Percentiles rank a stretch among this genome's conserved stretches.
These are phyloP conservation scores for Brassicogethes aeneus DNA, from an alignment of 2,888 invertebrate genomes.

Conservation along the genomic window DNA sequence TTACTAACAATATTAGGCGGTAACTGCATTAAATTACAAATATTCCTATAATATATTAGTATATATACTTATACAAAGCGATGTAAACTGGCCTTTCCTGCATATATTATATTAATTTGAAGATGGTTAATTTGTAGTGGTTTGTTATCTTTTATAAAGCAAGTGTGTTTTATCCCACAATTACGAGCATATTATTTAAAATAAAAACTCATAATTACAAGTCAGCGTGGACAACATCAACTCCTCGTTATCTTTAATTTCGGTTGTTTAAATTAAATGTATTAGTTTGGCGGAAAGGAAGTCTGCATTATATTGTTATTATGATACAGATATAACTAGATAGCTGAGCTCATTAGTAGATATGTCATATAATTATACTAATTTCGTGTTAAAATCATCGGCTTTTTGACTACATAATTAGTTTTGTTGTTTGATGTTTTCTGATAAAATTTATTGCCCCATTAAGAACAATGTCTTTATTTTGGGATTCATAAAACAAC, in stretches of 20 bases:
- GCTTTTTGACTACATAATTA: slow-evolving; percentile 22
- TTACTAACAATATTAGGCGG: too few species aligned
- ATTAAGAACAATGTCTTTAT: not conserved
- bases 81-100: too few species aligned
- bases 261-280: not conserved
- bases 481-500: not conserved
- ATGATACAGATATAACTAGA: not conserved
- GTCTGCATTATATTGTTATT: not conserved
- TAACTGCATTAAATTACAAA: too few species aligned
- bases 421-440: not conserved
- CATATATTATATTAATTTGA: too few species aligned
- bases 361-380: slow-evolving; percentile 19
- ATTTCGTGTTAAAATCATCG: slow-evolving; percentile 18
- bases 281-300: not conserved
- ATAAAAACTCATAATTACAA: not conserved
- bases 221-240: not conserved
- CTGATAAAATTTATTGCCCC: not conserved
- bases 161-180: not conserved
- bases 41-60: too few species aligned
- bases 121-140: too few species aligned
- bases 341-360: slow-evolving; percentile 16
- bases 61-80: too few species aligned
- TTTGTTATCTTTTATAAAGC: too few species aligned
- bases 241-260: not conserved
- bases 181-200: not conserved